phyloP scores from a whole-genome alignment of 2,888 invertebrate genomes.

The Erebia palarica region DNA sequence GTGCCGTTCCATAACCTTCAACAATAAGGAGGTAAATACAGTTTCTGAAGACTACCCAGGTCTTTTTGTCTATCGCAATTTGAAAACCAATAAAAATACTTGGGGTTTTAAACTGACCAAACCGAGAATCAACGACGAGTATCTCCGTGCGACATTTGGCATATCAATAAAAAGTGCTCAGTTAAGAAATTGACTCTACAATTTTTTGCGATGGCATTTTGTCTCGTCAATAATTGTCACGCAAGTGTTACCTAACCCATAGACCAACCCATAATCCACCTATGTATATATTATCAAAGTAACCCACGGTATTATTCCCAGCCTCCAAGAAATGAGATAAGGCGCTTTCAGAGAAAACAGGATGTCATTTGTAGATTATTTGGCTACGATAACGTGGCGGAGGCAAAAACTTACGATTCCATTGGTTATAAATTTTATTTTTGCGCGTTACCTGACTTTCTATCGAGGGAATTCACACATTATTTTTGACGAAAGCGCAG shows the following conservation, averaged over 20 bases:
- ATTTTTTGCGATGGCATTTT: constrained; percentile 24
- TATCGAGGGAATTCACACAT: neutral
- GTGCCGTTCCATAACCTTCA: too few species aligned
- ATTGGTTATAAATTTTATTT: constrained; percentile 11
- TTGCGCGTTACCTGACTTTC: constrained; percentile 14
- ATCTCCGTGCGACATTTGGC: neutral
- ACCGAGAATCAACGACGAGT: too few species aligned
- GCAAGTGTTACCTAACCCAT: constrained; percentile 21
- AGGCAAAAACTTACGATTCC: constrained; percentile 21
- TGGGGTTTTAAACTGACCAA: too few species aligned
- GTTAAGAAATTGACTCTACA: constrained; percentile 2
- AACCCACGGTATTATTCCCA: constrained; percentile 25
- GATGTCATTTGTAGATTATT: constrained; percentile 35
- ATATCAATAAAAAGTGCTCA: neutral
- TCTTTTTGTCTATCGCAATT: too few species aligned
- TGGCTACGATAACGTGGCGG: constrained; percentile 27
- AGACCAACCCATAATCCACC: constrained; percentile 21
- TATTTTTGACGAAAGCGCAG: neutral
- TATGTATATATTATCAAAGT: too few species aligned
- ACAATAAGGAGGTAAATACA: too few species aligned
- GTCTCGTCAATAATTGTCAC: constrained; percentile 20
- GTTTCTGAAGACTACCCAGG: too few species aligned
- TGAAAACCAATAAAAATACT: too few species aligned
- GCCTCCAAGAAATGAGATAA: constrained; percentile 30
- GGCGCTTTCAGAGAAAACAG: constrained; percentile 33